Evolutionary conservation across 2,888 invertebrate species (phyloP).

Genomic region (Metallyticus violacea): DNA sequence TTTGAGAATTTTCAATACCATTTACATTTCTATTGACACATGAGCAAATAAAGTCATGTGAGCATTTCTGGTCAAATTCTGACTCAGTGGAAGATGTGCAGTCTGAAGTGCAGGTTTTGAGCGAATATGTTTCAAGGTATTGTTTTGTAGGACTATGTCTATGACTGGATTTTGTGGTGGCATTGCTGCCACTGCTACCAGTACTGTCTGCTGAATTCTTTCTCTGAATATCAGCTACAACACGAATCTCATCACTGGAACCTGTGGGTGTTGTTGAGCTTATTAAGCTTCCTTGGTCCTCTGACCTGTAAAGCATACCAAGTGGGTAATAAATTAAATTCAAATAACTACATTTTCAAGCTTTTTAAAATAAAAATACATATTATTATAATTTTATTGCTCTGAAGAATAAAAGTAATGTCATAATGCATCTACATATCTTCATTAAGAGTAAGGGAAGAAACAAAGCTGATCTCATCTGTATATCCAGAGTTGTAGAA

Average conservation of each 20-base stretch:
- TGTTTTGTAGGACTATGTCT: background rate
- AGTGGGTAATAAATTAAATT: background rate
- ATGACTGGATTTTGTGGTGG: background rate
- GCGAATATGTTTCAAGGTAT: background rate
- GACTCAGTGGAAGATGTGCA: background rate
- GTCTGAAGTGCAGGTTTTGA: background rate
- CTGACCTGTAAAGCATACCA: background rate
- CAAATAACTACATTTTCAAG: too few species aligned
- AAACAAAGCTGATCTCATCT: too few species aligned
- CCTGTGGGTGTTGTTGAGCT: background rate
- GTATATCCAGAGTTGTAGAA: too few species aligned
- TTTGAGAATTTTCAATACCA: background rate
- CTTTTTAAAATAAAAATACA: too few species aligned
- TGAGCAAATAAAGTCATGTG: background rate
- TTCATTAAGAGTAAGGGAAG: too few species aligned
- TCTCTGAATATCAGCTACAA: conserved; percentile 21
- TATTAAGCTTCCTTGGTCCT: background rate
- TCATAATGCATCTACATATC: too few species aligned
- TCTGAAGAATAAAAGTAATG: too few species aligned
- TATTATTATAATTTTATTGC: too few species aligned
- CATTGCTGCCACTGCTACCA: conserved; percentile 22
- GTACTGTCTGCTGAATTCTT: conserved; percentile 32
- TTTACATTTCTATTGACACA: background rate
- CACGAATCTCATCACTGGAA: conserved; percentile 33
- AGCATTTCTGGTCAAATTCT: background rate